A percentile compares a stretch with the other conserved stretches of the same genome.
These are phyloP conservation scores for Pseudomyrmex dendroicus DNA, from an alignment of 1,140 invertebrate genomes.

Conservation along the genomic window DNA sequence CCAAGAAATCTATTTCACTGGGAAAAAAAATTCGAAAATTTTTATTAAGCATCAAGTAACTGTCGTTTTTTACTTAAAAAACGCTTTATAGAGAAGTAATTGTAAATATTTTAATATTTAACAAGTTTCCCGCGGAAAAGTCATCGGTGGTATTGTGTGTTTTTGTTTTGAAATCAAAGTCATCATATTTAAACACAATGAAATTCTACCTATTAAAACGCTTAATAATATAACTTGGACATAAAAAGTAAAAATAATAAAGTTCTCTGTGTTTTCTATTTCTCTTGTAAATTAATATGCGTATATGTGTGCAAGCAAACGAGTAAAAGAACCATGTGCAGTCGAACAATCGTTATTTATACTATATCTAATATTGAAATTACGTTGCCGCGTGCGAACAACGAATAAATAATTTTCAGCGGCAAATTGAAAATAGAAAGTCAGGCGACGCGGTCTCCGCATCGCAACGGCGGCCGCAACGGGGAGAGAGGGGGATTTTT, in stretches of 20 bases:
- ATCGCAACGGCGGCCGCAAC: background rate
- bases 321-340: background rate
- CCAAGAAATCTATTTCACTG: background rate
- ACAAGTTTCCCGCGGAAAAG: no score
- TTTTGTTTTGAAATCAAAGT: background rate
- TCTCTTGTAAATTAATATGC: background rate
- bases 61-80: no score
- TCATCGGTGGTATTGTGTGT: no score
- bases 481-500: background rate
- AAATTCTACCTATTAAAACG: background rate
- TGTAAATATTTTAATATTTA: no score
- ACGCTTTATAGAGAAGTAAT: no score
- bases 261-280: background rate
- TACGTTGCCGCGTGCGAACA: conserved; percentile 3
- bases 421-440: conserved; percentile 18
- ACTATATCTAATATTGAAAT: conserved; percentile 37
- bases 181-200: background rate
- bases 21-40: background rate
- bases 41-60: no score
- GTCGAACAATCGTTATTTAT: conserved; percentile 22
- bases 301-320: background rate
- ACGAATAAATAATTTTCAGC: conserved; percentile 41
- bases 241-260: background rate
- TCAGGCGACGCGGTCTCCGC: background rate
- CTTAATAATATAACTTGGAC: background rate